Base-by-base conservation (phyloP, 2,113 vertebrate species). In the Oncorhynchus masou region DNA sequence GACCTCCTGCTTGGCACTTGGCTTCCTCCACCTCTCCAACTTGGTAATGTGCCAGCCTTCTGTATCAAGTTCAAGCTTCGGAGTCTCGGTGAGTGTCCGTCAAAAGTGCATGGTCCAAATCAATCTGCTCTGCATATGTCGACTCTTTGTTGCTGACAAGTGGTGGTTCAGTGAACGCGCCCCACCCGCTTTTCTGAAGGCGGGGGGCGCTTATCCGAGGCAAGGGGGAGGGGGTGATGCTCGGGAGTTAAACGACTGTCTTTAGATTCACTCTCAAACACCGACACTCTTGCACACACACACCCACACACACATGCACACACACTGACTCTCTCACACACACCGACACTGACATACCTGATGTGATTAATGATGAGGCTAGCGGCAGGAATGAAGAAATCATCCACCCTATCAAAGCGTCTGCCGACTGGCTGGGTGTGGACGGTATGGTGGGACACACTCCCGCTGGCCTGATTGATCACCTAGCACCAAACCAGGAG, bases 391-490 rank as follows among this genome's bases (percentile, higher is more conserved):
- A 99, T 97, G 91, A 96, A 99, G 87, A 99, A 99, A 83, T 98
- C 96, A 64, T 99, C 97, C 75, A 97, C 97, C 71, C 91, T 89
- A 90, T 99, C 96, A 81, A 99, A 98, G 68, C 95, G 96, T 59
- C 91, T 94, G 74, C 96, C 97, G 66, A 98, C 93, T 0, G 97
- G 97, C 84, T 98, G 96, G 0, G 97, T 99, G 83, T 99, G 98
- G 16, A 99, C 89, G 0, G 95, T 97, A 89, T 99, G 98, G 83
- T 99, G 97, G 24, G 96, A 93, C 39, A 89, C 76, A 69, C 92
- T 94, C 51, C 93, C 94, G 20, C 96, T 97, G 83, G 98, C 98
- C 89, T 96, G 94, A 1, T 93, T 95, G 85, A 99, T 96, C 74
- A 98, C 96, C 98, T 99, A 83, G 71, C n/a, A 69, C 79, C 57